Base-by-base conservation (phyloP, 2,797 vertebrate genomes). In the Podargus strigoides region DNA sequence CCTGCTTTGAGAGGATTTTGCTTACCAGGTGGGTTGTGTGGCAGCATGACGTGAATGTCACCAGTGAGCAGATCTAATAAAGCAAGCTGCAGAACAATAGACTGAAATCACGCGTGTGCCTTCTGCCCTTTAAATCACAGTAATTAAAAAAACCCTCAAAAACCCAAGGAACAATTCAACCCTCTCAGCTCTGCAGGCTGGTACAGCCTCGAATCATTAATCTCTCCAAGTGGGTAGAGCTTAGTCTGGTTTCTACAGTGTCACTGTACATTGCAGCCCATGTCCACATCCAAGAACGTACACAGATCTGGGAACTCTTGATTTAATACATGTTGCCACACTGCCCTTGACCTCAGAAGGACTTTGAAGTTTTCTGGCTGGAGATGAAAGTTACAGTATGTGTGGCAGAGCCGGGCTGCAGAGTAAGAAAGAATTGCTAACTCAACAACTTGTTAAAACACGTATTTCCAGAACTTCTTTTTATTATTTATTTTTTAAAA, bases 321-420 rank as follows among this genome's bases (percentile, higher is more conserved):
- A 94, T 95, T 93, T 93, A 96, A 95, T 73, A 64, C 56, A 93
- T 73, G 91, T 93, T 97, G 73, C 83, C 91, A 88, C 46, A 85
- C 64, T 91, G 88, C 80, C 85, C 92, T 92, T 95, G 95, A 94
- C 94, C 94, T 96, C 75, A 80, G 80, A 36, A 93, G 81, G 85
- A 93, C 88, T 89, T 94, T 95, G 91, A 96, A 68, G 94, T 94
- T 96, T 96, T 91, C 86, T 97, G 95, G 90, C 94, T 95, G 52
- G 72, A 94, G 85, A 96, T 96, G 91, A 97, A 97, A 97, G 90
- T 90, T 95, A 79, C 89, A 81, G 83, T 95, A 93, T 66, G 81
- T 90, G 93, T 76, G 87, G 83, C 85, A 95, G 83, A 93, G 75
- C 36, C 5, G 2, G 55, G 81, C 79, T 53, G n/a, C 41, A 80